phyloP scores from a whole-genome alignment of 2,888 invertebrate genomes.

The Mythimna loreyi region DNA sequence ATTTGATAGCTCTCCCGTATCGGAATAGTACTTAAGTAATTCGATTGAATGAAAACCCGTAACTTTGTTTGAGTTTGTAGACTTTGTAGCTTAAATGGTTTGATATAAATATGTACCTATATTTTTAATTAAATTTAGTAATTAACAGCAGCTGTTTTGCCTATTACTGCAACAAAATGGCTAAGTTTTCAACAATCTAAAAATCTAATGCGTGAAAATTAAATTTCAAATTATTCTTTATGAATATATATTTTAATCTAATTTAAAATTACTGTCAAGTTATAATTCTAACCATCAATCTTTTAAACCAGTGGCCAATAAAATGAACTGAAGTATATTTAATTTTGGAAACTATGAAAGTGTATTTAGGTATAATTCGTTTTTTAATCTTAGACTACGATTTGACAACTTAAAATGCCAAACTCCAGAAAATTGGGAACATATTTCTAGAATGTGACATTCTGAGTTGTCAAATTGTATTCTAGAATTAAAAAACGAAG shows the following conservation, averaged over 20 bases:
- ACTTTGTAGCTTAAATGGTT: constrained; percentile 7
- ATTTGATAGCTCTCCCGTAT: constrained; percentile 12
- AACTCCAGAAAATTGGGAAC: too few relatives aligned
- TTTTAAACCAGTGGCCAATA: background rate
- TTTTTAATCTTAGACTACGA: too few relatives aligned
- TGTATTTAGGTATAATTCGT: too few relatives aligned
- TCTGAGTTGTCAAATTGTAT: too few relatives aligned
- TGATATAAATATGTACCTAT: background rate
- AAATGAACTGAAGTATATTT: too few relatives aligned
- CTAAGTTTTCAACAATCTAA: background rate
- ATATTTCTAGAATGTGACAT: too few relatives aligned
- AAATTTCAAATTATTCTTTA: background rate
- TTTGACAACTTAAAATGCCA: too few relatives aligned
- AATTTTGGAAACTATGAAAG: too few relatives aligned
- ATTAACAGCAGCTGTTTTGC: constrained; percentile 1
- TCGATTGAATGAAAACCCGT: constrained; percentile 12
- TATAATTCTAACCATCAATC: constrained; percentile 3
- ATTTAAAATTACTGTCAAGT: constrained; percentile 5
- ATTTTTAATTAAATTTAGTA: background rate
- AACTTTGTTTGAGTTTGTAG: constrained; percentile 6
- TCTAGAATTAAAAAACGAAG: too few relatives aligned
- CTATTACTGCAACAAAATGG: background rate
- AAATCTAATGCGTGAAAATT: background rate
- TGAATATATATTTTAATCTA: background rate
- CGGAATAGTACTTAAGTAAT: constrained; percentile 28